These are phyloP conservation scores for Hiodon tergisus DNA, from an alignment of 2,113 vertebrate genomes.

Conservation along the genomic window DNA sequence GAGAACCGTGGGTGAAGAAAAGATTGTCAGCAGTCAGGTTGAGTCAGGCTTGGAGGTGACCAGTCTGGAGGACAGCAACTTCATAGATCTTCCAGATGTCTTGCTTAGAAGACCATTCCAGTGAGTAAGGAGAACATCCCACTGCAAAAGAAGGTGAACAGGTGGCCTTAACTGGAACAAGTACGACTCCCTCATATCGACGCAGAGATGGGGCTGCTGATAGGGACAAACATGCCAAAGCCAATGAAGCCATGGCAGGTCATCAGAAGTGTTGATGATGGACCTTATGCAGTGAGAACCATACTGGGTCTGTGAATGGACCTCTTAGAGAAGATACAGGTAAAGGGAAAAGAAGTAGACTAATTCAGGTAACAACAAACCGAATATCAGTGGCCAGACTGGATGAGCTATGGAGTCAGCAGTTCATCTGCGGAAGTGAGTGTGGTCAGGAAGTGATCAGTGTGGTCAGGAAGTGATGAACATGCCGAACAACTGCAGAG, in stretches of 20 bases:
- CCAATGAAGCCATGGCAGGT: constrained; percentile 10
- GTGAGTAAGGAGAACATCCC: constrained; percentile 20
- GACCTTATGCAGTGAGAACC: constrained; percentile 7
- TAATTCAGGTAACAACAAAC: constrained; percentile 16
- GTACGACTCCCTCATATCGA: constrained; percentile 16
- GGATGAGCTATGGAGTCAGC: constrained; percentile 31
- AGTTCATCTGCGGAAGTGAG: constrained; percentile 26
- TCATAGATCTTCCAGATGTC: constrained; percentile 12
- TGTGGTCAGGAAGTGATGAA: background rate
- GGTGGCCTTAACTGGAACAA: constrained; percentile 15
- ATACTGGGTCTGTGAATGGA: constrained; percentile 22
- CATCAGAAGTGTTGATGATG: background rate
- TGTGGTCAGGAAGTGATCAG: constrained; percentile 17
- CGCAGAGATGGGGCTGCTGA: constrained; percentile 2
- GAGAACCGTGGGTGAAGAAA: background rate
- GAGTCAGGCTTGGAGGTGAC: constrained; percentile 14
- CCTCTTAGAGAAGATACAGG: constrained; percentile 27
- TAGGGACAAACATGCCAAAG: background rate
- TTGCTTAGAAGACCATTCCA: constrained; percentile 15
- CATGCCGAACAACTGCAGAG: constrained; percentile 32
- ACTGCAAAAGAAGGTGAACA: constrained; percentile 6
- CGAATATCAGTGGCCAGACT: constrained; percentile 24
- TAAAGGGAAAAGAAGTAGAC: background rate
- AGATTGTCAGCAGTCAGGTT: background rate
- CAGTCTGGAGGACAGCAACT: constrained; percentile 19